Conservation (phyloP, 2,888 invertebrate genomes). For the Bedellia somnulentella region DNA sequence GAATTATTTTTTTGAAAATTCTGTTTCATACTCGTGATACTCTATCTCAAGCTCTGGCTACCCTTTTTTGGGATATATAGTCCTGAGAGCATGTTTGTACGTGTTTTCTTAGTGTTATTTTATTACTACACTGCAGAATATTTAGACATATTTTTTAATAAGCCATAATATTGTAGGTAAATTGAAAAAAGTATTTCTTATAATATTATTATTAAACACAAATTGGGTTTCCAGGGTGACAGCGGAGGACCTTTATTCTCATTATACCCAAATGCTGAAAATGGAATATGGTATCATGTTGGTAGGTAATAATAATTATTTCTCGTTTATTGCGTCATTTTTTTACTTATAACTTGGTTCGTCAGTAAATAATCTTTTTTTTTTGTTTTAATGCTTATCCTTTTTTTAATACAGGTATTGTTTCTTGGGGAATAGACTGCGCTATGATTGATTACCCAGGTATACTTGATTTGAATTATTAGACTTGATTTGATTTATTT, state of each 20-base stretch:
- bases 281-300: conserved; percentile 58
- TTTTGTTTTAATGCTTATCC: neutral
- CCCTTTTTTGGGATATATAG: too few species aligned
- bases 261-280: conserved; percentile 31
- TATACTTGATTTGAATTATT: conserved; percentile 10
- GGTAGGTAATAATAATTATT: conserved; percentile 38
- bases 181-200: too few species aligned
- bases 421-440: conserved; percentile 71
- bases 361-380: neutral
- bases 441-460: conserved; percentile 61
- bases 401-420: conserved; percentile 49
- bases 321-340: neutral
- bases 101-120: too few species aligned
- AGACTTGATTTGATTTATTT: neutral
- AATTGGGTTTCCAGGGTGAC: conserved; percentile 65
- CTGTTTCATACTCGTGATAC: too few species aligned
- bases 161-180: too few species aligned
- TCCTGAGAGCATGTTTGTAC: too few species aligned
- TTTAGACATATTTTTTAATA: too few species aligned
- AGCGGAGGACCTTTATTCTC: conserved; percentile 67
- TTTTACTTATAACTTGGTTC: neutral
- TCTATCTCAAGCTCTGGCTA: too few species aligned
- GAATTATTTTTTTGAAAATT: too few species aligned
- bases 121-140: too few species aligned
- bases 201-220: too few species aligned